phyloP scores from a whole-genome alignment of 2,113 vertebrate genomes.

The Oreochromis tanganicae region DNA sequence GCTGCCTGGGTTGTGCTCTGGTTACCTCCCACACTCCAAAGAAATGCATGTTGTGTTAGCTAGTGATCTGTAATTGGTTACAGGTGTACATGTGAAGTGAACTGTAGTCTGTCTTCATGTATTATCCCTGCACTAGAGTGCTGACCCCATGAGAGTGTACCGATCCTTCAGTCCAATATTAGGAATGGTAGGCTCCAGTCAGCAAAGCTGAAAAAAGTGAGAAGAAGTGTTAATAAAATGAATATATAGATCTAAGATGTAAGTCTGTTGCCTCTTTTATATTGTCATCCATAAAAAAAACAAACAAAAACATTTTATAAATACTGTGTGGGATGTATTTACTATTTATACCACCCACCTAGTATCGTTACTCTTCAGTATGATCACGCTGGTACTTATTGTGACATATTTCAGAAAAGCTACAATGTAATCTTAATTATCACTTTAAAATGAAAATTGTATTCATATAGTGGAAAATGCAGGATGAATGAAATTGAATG shows the following conservation, averaged over 20 bases:
- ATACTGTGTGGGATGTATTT: neutral
- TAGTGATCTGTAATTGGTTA: neutral
- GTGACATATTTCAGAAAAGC: neutral
- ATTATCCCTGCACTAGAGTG: neutral
- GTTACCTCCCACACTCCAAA: neutral
- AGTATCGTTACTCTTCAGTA: neutral
- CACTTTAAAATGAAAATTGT: neutral
- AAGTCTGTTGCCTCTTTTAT: neutral
- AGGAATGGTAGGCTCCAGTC: neutral
- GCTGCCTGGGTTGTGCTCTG: neutral
- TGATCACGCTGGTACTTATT: neutral
- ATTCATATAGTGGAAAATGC: neutral
- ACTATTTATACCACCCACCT: neutral
- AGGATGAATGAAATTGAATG: neutral
- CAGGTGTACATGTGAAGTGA: neutral
- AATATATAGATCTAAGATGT: neutral
- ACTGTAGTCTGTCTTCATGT: neutral
- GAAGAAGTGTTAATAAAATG: neutral
- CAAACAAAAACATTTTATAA: neutral
- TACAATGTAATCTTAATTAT: rapidly evolving
- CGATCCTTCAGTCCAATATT: neutral
- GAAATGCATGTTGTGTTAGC: neutral
- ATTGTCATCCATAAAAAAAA: neutral
- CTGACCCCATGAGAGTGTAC: neutral
- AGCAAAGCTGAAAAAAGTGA: neutral